These are phyloP conservation scores for Parambassis ranga DNA, from an alignment of 2,797 vertebrate genomes.

Conservation along the genomic window DNA sequence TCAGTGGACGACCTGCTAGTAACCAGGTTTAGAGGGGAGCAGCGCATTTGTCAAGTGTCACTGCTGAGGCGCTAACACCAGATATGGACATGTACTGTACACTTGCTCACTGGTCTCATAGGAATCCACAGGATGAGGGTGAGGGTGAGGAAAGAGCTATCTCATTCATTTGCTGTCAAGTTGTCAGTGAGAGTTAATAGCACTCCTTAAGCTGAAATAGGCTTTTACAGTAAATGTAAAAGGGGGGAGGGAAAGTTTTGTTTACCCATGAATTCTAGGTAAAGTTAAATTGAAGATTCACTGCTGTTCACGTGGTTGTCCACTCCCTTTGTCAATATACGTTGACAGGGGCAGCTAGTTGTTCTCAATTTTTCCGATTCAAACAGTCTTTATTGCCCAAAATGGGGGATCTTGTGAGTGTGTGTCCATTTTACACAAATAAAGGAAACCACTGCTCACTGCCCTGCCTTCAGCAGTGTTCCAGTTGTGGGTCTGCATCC, in stretches of 20 bases:
- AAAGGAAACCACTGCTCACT: too few species aligned
- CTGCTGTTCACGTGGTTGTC: too few species aligned
- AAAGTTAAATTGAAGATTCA: neutral
- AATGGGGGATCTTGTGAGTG: too few species aligned
- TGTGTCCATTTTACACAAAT: too few species aligned
- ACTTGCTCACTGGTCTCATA: conserved; percentile 28
- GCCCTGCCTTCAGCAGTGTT: too few species aligned
- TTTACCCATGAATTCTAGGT: neutral
- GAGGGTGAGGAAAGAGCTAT: conserved; percentile 18
- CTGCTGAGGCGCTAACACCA: conserved; percentile 39
- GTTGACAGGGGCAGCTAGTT: too few species aligned
- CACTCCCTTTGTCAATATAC: too few species aligned
- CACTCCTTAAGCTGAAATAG: conserved; percentile 52
- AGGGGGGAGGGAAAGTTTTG: conserved; percentile 4
- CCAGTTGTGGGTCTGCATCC: too few species aligned
- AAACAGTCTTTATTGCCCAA: too few species aligned
- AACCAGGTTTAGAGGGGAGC: conserved; percentile 75
- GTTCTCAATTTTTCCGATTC: too few species aligned
- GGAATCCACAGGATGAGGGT: conserved; percentile 46
- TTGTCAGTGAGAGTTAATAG: conserved; percentile 46
- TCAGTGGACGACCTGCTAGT: conserved; percentile 66
- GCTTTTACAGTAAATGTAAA: conserved; percentile 30
- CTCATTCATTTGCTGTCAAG: conserved; percentile 61
- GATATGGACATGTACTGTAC: conserved; percentile 43
- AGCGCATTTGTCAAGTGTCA: conserved; percentile 80